phyloP scores from a whole-genome alignment of 2,888 invertebrate genomes.

The Archips xylosteana region DNA sequence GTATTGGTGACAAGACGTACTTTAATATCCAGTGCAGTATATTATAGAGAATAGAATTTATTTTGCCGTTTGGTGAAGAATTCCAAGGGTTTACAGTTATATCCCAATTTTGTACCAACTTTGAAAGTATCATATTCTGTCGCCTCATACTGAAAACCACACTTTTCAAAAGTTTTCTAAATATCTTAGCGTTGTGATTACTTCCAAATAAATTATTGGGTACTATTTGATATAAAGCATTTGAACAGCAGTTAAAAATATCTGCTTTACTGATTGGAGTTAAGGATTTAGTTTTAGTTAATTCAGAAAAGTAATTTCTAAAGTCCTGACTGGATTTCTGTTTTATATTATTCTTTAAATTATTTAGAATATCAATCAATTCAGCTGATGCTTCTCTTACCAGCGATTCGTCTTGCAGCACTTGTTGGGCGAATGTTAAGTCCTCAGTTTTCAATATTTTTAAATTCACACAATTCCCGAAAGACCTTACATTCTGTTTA shows the following conservation, averaged over 20 bases:
- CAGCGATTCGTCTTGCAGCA: constrained; percentile 56
- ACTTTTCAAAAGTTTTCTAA: constrained; percentile 59
- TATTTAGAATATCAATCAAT: constrained; percentile 54
- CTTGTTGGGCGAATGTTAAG: constrained; percentile 49
- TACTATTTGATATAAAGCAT: constrained; percentile 63
- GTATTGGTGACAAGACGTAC: constrained; percentile 68
- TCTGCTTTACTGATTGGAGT: constrained; percentile 59
- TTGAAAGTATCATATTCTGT: constrained; percentile 63
- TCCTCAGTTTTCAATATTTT: constrained; percentile 57
- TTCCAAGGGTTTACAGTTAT: constrained; percentile 62
- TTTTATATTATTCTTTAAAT: constrained; percentile 60
- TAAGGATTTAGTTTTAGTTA: constrained; percentile 48
- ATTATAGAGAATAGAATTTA: constrained; percentile 53
- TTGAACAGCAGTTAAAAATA: constrained; percentile 60
- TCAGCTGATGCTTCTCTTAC: constrained; percentile 55
- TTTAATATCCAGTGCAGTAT: constrained; percentile 67
- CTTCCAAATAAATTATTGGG: constrained; percentile 66
- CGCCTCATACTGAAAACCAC: constrained; percentile 73
- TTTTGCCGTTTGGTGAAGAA: constrained; percentile 41
- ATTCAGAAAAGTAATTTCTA: constrained; percentile 57
- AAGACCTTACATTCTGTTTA: constrained; percentile 75
- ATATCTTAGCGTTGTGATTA: constrained; percentile 66
- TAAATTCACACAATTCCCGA: constrained; percentile 62
- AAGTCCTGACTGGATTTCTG: constrained; percentile 64
- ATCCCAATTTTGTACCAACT: constrained; percentile 66